These are phyloP conservation scores for Chorisops tibialis DNA, from an alignment of 2,888 invertebrate genomes.

Conservation along the genomic window DNA sequence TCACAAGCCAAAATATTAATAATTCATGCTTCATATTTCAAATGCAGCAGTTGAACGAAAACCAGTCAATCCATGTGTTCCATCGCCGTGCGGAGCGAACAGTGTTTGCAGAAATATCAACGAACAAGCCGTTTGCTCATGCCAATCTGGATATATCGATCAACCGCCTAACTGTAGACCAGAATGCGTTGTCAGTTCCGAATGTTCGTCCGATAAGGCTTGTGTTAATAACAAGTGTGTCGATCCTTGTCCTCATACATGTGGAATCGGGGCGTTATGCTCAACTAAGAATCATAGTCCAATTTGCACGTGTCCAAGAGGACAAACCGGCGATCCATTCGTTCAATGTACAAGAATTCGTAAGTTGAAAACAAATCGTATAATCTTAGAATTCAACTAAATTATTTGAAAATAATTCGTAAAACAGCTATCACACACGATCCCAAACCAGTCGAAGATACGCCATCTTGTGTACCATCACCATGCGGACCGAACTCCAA, in stretches of 20 bases:
- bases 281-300: conserved; percentile 81
- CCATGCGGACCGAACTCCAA: conserved; percentile 82
- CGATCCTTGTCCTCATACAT: conserved; percentile 84
- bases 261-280: conserved; percentile 82
- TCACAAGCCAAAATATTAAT: neutral
- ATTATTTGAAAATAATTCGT: neutral
- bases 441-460: conserved; percentile 54
- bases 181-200: conserved; percentile 82
- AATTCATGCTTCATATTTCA: neutral
- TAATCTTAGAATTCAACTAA: neutral
- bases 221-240: conserved; percentile 83
- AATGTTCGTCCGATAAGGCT: conserved; percentile 76
- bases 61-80: conserved; percentile 68
- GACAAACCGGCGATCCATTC: conserved; percentile 86
- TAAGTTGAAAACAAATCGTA: conserved; percentile 53
- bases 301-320: conserved; percentile 79
- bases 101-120: conserved; percentile 79
- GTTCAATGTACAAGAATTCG: conserved; percentile 67
- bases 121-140: conserved; percentile 80
- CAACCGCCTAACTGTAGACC: conserved; percentile 78
- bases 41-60: neutral
- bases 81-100: conserved; percentile 84
- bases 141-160: conserved; percentile 73
- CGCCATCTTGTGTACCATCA: conserved; percentile 75
- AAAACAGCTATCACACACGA: conserved; percentile 39